phyloP scores from a whole-genome alignment of 2,797 vertebrate species.

The Chromobotia macracanthus region DNA sequence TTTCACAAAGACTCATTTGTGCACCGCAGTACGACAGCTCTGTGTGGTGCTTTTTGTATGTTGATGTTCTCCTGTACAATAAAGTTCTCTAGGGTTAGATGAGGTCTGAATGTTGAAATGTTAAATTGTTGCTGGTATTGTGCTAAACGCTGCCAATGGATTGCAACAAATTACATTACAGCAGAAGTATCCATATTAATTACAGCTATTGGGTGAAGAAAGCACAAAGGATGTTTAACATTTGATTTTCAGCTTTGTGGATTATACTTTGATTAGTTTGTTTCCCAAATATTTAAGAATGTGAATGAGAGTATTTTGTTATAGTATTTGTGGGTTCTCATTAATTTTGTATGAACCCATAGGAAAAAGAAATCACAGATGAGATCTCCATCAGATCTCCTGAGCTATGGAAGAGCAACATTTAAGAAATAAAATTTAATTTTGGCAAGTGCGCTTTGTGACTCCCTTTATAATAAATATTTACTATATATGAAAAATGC shows the following conservation, averaged over 20 bases:
- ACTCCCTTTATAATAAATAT: too few species aligned
- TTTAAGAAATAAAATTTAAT: too few species aligned
- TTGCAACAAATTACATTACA: constrained; percentile 11
- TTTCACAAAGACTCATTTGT: constrained; percentile 29
- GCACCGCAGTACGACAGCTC: constrained; percentile 4
- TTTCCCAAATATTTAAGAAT: too few species aligned
- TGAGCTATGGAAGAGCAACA: too few species aligned
- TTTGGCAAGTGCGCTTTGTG: too few species aligned
- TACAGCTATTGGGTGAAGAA: not conserved
- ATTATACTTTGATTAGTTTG: constrained; percentile 5
- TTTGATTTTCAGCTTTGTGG: not conserved
- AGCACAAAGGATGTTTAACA: not conserved
- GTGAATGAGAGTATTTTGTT: too few species aligned
- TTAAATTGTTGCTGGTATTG: not conserved
- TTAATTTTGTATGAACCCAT: too few species aligned
- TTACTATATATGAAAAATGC: too few species aligned
- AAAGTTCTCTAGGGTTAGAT: constrained; percentile 4
- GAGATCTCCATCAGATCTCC: too few species aligned
- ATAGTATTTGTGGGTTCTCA: too few species aligned
- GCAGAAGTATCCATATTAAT: constrained; percentile 11
- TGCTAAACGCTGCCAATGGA: constrained; percentile 5
- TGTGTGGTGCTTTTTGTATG: not conserved
- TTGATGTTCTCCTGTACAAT: not conserved
- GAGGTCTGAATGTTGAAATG: not conserved
- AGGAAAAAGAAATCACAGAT: too few species aligned